Evolutionary conservation across 2,888 invertebrate genomes (phyloP).

Genomic region (Dimorphilus gyrociliatus): DNA sequence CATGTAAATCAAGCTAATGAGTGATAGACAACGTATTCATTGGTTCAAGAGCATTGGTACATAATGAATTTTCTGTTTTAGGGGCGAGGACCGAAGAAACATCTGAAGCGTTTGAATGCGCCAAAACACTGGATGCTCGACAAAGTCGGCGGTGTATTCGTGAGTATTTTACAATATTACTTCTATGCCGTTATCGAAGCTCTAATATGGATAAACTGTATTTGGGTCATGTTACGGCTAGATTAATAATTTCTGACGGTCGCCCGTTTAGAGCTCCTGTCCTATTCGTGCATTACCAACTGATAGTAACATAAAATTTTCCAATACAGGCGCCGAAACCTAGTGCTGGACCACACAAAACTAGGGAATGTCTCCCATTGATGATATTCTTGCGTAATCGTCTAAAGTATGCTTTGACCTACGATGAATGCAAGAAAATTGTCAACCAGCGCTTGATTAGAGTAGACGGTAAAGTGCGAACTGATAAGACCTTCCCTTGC

Average conservation of each 20-base stretch:
- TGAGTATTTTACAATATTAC: too few relatives aligned
- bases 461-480: conserved; percentile 93
- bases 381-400: conserved; percentile 92
- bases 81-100: conserved; percentile 98
- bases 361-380: conserved; percentile 86
- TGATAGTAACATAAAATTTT: too few relatives aligned
- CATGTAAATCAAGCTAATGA: too few relatives aligned
- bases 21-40: too few relatives aligned
- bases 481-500: conserved; percentile 89
- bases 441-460: conserved; percentile 94
- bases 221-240: too few relatives aligned
- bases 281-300: too few relatives aligned
- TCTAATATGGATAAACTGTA: too few relatives aligned
- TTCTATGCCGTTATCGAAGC: too few relatives aligned
- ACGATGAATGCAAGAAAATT: conserved; percentile 89
- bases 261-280: too few relatives aligned
- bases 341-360: conserved; percentile 90
- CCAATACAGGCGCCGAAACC: conserved; percentile 74
- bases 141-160: conserved; percentile 88
- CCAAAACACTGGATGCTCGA: conserved; percentile 99
- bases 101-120: conserved; percentile 95
- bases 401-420: conserved; percentile 91
- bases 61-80: conserved; percentile 21
- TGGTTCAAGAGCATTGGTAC: too few relatives aligned
- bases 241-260: too few relatives aligned